Percentiles rank a stretch among this genome's conserved stretches.
Evolutionary conservation across 2,113 vertebrate species (phyloP).

Genomic region (Geococcyx californianus): DNA sequence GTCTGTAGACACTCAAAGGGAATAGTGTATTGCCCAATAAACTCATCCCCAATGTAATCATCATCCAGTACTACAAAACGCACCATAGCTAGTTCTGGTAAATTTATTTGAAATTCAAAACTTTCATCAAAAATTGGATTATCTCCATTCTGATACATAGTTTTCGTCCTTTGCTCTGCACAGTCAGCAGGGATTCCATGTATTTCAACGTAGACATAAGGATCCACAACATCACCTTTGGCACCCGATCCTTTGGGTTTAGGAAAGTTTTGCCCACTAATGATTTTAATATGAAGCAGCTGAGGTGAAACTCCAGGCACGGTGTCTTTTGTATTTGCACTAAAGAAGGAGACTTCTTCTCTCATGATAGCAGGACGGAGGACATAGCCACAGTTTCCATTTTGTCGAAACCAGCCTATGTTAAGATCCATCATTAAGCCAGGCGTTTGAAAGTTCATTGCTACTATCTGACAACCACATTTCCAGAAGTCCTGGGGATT

Average conservation of each 20-base stretch:
- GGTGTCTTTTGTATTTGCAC: conserved; percentile 95
- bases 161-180: conserved; percentile 96
- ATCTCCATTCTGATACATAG: conserved; percentile 93
- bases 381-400: conserved; percentile 95
- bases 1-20: conserved; percentile 97
- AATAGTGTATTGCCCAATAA: conserved; percentile 96
- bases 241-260: conserved; percentile 97
- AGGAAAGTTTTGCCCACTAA: conserved; percentile 96
- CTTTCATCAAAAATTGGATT: conserved; percentile 97
- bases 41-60: conserved; percentile 97
- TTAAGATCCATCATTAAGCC: conserved; percentile 99
- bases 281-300: conserved; percentile 96
- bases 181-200: conserved; percentile 97
- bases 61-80: conserved; percentile 97
- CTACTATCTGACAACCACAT: conserved; percentile 96
- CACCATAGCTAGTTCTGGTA: conserved; percentile 95
- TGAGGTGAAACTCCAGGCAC: conserved; percentile 97
- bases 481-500: conserved; percentile 99
- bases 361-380: conserved; percentile 96
- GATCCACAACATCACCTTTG: conserved; percentile 97
- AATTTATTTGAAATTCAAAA: conserved; percentile 98
- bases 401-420: conserved; percentile 96
- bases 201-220: conserved; percentile 97
- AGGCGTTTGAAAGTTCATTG: conserved; percentile 98
- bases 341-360: conserved; percentile 96